A percentile compares a stretch with the other conserved stretches of the same genome.
These are phyloP conservation scores for Sclerurus mexicanus DNA, from an alignment of 2,113 vertebrate genomes.

Conservation along the genomic window DNA sequence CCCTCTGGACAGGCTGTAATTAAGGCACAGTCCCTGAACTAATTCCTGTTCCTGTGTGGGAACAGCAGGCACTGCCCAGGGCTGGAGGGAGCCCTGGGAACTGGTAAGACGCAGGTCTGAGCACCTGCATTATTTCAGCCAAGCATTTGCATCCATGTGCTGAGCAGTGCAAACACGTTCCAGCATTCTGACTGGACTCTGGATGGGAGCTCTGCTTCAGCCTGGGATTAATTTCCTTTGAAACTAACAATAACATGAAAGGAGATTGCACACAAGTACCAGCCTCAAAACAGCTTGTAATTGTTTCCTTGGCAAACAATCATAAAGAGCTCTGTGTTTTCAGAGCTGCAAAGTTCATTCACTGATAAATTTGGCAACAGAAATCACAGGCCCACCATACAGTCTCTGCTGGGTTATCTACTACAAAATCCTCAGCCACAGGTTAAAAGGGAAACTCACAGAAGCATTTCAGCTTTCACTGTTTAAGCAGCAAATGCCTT, in stretches of 20 bases:
- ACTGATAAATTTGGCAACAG: neutral
- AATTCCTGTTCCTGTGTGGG: neutral
- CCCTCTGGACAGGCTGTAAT: neutral
- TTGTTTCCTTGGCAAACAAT: neutral
- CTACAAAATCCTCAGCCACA: neutral
- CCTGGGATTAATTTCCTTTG: slow-evolving; percentile 10
- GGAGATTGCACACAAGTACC: neutral
- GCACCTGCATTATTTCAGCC: neutral
- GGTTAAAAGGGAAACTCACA: neutral
- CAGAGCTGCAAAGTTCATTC: neutral
- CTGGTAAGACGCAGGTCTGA: neutral
- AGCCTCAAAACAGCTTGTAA: neutral
- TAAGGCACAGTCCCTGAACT: neutral
- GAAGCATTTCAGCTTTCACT: neutral
- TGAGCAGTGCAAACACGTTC: neutral
- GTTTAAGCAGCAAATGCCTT: neutral
- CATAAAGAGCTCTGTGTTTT: neutral
- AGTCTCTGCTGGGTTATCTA: neutral
- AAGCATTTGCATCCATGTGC: neutral
- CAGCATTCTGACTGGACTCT: neutral
- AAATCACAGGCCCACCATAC: neutral
- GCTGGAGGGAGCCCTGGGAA: neutral
- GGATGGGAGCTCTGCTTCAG: neutral
- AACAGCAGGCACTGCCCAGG: neutral
- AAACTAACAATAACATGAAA: neutral